A percentile compares a stretch with the other conserved stretches of the same genome.
phyloP scores from a whole-genome alignment of 2,113 vertebrate genomes.

The Tenebrosternarchus preto region DNA sequence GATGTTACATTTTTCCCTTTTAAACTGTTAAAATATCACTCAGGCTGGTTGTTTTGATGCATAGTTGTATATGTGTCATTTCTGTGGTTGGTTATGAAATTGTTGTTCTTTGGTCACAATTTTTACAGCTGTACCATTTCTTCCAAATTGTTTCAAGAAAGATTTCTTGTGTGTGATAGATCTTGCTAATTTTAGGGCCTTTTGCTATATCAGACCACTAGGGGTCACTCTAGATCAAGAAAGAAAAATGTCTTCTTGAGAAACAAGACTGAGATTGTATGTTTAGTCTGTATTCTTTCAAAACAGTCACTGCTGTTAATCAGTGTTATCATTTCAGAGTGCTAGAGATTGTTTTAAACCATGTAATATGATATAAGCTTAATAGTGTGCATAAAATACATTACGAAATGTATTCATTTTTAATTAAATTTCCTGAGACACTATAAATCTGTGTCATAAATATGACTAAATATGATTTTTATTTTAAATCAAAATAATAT shows the following conservation, averaged over 20 bases:
- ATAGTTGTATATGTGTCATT: neutral
- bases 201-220: slow-evolving; percentile 39
- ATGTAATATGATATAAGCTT: neutral
- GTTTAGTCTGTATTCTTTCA: neutral
- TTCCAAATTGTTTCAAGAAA: no score
- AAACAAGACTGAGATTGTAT: neutral
- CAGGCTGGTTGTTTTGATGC: neutral
- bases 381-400: neutral
- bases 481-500: neutral
- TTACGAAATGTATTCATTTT: neutral
- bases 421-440: neutral
- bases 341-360: neutral
- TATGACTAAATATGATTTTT: no score
- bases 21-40: slow-evolving; percentile 1
- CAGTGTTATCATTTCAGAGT: slow-evolving; percentile 2
- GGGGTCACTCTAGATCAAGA: slow-evolving; percentile 44
- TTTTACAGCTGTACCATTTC: no score
- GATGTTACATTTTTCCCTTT: neutral
- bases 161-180: no score
- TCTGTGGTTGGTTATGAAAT: neutral
- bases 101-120: no score
- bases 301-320: neutral
- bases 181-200: neutral
- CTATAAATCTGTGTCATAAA: neutral
- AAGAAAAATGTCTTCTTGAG: neutral